phyloP scores from a whole-genome alignment of 35 echinoderm and acorn worm species.

The Apostichopus japonicus region DNA sequence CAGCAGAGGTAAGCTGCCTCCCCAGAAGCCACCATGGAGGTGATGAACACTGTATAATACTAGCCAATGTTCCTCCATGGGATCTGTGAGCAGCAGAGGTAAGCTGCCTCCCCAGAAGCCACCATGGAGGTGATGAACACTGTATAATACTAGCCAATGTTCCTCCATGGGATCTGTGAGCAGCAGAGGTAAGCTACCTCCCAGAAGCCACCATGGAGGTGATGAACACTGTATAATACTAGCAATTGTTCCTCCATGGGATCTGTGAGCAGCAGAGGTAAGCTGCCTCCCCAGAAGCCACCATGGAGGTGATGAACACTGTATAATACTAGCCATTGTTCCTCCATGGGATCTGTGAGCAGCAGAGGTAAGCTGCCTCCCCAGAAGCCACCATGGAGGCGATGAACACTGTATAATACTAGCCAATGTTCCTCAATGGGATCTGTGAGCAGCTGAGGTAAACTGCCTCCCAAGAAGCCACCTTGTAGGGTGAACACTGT shows the following conservation, averaged over 20 bases:
- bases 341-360: conserved; percentile 21
- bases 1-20: background rate
- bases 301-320: conserved; percentile 58
- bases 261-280: conserved; percentile 10
- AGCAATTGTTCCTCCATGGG: conserved; percentile 21
- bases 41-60: background rate
- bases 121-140: conserved; percentile 47
- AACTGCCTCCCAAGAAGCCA: conserved; percentile 3
- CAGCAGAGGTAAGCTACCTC: conserved; percentile 35
- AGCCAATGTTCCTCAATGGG: background rate
- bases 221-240: conserved; percentile 8
- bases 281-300: background rate
- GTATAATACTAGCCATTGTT: no score
- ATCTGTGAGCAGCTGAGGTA: background rate
- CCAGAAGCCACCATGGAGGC: conserved; percentile 53
- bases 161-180: conserved; percentile 34
- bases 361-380: background rate
- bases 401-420: background rate
- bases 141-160: background rate
- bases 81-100: conserved; percentile 17
- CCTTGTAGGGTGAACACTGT: conserved; percentile 21
- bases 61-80: background rate
- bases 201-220: background rate
- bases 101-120: conserved; percentile 13
- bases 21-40: conserved; percentile 53